Conservation (phyloP, 2,888 invertebrate species). For the Mythimna loreyi region DNA sequence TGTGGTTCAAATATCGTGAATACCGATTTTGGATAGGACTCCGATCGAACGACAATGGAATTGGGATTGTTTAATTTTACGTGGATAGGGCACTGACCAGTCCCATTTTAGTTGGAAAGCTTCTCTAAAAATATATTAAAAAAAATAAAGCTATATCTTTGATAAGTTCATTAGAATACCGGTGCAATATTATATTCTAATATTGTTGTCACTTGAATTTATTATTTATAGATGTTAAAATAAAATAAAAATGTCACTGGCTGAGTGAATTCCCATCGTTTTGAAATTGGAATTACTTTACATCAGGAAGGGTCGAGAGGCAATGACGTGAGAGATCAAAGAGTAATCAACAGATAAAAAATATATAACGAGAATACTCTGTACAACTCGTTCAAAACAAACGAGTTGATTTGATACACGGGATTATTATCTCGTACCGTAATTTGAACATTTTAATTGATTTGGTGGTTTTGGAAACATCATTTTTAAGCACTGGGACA, state of each 20-base stretch:
- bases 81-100: too few relatives aligned
- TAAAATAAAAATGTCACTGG: slow-evolving; percentile 2
- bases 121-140: too few relatives aligned
- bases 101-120: too few relatives aligned
- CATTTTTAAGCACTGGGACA: neutral
- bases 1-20: too few relatives aligned
- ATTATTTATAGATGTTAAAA: neutral
- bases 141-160: too few relatives aligned
- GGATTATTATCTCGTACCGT: neutral
- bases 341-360: slow-evolving; percentile 50
- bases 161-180: too few relatives aligned
- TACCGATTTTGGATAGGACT: too few relatives aligned
- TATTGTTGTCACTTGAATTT: neutral
- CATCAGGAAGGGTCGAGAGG: slow-evolving; percentile 33
- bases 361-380: slow-evolving; percentile 33
- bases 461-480: slow-evolving; percentile 1
- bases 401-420: slow-evolving; percentile 17
- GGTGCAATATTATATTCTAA: too few relatives aligned
- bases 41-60: too few relatives aligned
- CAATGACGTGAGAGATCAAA: slow-evolving; percentile 56
- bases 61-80: too few relatives aligned
- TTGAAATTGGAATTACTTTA: slow-evolving; percentile 36
- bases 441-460: slow-evolving; percentile 19
- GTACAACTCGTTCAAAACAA: slow-evolving; percentile 22
- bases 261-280: slow-evolving; percentile 12